Conservation (phyloP, 2,797 vertebrate species). For the Peromyscus aztecus region DNA sequence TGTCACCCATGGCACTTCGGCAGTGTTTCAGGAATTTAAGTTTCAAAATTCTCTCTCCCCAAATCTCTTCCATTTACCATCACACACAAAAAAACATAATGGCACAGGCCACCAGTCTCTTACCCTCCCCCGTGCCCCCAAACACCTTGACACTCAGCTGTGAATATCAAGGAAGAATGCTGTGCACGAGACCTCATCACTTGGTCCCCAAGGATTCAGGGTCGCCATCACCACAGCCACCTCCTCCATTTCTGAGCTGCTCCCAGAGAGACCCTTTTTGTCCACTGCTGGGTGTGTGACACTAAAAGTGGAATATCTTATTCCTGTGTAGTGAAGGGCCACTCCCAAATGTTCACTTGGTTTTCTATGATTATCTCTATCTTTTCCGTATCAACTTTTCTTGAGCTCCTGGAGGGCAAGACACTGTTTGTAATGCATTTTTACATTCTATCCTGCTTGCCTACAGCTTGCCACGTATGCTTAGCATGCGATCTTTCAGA, state of each 20-base stretch:
- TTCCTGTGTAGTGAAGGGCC: background rate
- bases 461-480: no score
- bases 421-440: conserved; percentile 65
- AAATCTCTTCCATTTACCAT: background rate
- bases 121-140: no score
- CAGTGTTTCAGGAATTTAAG: background rate
- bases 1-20: no score
- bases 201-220: no score
- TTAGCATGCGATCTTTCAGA: background rate
- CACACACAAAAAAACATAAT: rapidly evolving
- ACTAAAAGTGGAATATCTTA: background rate
- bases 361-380: background rate
- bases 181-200: rapidly evolving
- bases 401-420: background rate
- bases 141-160: background rate
- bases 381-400: background rate
- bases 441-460: background rate
- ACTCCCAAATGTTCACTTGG: rapidly evolving
- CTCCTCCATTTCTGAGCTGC: background rate
- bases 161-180: background rate
- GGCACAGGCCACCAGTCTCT: background rate
- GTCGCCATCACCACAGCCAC: background rate
- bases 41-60: rapidly evolving
- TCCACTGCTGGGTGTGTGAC: no score
- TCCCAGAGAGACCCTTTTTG: background rate